Conservation (phyloP, 2,797 vertebrate genomes). For the Furcifer pardalis region DNA sequence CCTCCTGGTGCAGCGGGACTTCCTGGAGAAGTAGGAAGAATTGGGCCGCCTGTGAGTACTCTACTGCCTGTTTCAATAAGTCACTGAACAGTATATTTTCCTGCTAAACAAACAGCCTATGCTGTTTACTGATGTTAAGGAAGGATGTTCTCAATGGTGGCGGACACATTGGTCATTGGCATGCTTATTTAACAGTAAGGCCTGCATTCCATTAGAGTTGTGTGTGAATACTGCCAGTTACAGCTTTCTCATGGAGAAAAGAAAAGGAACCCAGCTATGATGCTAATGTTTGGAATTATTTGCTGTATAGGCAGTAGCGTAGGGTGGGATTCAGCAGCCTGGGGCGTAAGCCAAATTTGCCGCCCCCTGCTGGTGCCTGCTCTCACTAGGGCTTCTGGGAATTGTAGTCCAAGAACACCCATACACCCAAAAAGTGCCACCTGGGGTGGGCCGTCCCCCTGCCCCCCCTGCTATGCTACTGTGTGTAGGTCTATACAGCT, state of each 20-base stretch:
- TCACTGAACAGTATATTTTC: conserved; percentile 25
- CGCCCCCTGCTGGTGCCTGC: too few species aligned
- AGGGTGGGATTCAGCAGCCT: too few species aligned
- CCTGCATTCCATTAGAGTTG: not conserved
- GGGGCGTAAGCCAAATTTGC: too few species aligned
- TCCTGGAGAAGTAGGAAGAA: conserved; percentile 88
- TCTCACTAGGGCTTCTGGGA: too few species aligned
- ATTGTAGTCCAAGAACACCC: too few species aligned
- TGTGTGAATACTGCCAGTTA: not conserved
- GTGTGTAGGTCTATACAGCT: too few species aligned
- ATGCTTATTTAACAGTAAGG: not conserved
- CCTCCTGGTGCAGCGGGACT: conserved; percentile 89
- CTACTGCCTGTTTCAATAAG: not conserved
- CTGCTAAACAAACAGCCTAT: conserved; percentile 13
- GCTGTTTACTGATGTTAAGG: not conserved
- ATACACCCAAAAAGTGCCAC: too few species aligned
- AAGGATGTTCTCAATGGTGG: not conserved
- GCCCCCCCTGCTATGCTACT: too few species aligned
- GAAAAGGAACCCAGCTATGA: not conserved
- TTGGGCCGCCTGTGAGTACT: conserved; percentile 88
- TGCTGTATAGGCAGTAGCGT: too few species aligned
- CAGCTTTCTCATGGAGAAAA: not conserved
- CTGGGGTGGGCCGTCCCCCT: too few species aligned
- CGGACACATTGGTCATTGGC: not conserved
- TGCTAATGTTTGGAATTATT: not conserved